These are phyloP conservation scores for Synaphobranchus kaupii DNA, from an alignment of 2,797 vertebrate genomes.

Conservation along the genomic window DNA sequence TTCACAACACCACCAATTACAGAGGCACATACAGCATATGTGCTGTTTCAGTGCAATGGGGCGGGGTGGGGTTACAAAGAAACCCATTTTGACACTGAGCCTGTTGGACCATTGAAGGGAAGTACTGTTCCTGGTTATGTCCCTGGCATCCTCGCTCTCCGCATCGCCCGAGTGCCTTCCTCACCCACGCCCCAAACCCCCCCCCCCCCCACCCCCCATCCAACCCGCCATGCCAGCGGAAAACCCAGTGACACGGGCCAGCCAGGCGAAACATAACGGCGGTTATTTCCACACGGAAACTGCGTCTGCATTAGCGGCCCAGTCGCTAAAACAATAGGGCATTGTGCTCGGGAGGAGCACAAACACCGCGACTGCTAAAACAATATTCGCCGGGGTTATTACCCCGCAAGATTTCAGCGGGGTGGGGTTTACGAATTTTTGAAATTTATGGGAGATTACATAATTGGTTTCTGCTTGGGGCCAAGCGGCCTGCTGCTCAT, in stretches of 20 bases:
- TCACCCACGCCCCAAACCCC: neutral
- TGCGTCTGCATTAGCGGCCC: neutral
- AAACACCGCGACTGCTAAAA: conserved; percentile 30
- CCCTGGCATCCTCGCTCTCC: neutral
- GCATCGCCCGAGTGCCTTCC: neutral
- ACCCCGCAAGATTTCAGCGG: conserved; percentile 27
- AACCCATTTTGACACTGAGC: neutral
- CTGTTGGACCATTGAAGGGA: neutral
- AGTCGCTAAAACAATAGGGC: conserved; percentile 38
- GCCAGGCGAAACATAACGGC: neutral
- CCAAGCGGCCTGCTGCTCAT: neutral
- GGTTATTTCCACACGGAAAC: neutral
- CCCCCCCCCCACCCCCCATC: neutral
- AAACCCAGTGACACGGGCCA: neutral
- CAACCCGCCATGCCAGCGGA: neutral
- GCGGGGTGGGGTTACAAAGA: neutral
- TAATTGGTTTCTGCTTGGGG: conserved; percentile 25
- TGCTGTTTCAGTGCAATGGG: neutral
- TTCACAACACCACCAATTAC: conserved; percentile 11
- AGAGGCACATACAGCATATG: neutral
- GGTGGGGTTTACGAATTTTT: conserved; percentile 42
- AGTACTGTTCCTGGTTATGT: neutral
- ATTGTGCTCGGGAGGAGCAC: conserved; percentile 25
- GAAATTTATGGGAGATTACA: conserved; percentile 48
- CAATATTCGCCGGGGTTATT: conserved; percentile 34